Conservation (phyloP, 2,113 vertebrate genomes). For the Harpagus bidentatus region DNA sequence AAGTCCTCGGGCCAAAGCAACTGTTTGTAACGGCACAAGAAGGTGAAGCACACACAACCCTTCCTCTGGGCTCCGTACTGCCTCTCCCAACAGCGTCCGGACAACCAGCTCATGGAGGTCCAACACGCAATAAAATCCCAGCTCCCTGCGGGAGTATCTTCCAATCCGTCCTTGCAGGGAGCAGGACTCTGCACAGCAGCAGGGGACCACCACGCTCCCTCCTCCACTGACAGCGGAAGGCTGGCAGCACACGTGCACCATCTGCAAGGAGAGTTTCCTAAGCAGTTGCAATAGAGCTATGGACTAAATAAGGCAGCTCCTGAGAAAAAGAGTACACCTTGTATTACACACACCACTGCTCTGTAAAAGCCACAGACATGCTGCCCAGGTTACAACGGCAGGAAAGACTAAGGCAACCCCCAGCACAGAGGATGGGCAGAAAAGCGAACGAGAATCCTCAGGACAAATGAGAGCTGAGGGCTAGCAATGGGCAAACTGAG, state of each 20-base stretch:
- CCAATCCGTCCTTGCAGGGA: background rate
- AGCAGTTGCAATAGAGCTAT: background rate
- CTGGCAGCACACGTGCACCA: background rate
- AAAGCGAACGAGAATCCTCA: fast-evolving
- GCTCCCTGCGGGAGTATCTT: background rate
- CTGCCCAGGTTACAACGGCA: background rate
- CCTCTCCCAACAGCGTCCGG: background rate
- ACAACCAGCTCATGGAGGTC: background rate
- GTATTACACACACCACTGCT: background rate
- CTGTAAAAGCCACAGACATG: background rate
- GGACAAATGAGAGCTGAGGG: background rate
- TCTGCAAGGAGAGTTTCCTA: background rate
- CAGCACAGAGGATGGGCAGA: too few species aligned
- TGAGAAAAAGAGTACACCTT: background rate
- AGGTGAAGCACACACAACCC: background rate
- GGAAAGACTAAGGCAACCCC: background rate
- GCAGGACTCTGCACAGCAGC: background rate
- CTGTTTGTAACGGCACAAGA: background rate
- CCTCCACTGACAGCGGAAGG: background rate
- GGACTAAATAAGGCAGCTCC: background rate
- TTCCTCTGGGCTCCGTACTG: background rate
- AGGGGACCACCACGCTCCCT: background rate
- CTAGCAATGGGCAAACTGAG: background rate
- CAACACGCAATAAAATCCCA: background rate
- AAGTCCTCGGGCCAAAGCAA: background rate